phyloP scores from a whole-genome alignment of 2,113 vertebrate genomes.

The Reinhardtius hippoglossoides region DNA sequence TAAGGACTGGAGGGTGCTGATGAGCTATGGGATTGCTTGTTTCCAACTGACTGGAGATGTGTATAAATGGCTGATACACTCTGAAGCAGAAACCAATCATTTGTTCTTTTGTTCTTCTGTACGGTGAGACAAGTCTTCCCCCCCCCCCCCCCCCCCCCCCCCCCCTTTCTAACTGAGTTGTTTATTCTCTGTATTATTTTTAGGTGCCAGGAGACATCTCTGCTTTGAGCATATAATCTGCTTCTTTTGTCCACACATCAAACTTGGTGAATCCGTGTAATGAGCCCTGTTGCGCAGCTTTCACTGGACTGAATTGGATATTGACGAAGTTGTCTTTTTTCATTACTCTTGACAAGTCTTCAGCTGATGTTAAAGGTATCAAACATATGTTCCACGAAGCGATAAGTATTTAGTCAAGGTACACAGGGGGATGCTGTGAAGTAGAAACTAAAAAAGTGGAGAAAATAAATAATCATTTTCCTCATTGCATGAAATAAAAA shows the following conservation, averaged over 20 bases:
- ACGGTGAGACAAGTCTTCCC: background rate
- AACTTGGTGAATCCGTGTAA: constrained; percentile 2
- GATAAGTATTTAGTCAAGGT: background rate
- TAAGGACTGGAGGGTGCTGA: background rate
- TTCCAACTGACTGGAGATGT: constrained; percentile 11
- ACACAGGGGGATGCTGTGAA: background rate
- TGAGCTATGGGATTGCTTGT: constrained; percentile 21
- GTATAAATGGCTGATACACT: background rate
- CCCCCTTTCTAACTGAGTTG: background rate
- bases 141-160: too few species aligned
- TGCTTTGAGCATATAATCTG: constrained; percentile 2
- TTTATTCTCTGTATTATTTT: constrained; percentile 14
- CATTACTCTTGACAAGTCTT: background rate
- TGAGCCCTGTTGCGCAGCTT: constrained; percentile 2
- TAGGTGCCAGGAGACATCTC: background rate
- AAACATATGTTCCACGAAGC: background rate
- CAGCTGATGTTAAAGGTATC: background rate
- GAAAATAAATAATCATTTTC: too few species aligned
- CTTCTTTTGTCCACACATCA: constrained; percentile 28
- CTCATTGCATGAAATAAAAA: too few species aligned
- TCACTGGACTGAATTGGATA: constrained; percentile 28
- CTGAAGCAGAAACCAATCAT: constrained; percentile 23
- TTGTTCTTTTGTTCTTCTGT: background rate
- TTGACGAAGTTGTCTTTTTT: background rate
- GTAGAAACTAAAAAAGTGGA: background rate